Conservation (phyloP, 2,888 invertebrate species). For the Latheticus oryzae region DNA sequence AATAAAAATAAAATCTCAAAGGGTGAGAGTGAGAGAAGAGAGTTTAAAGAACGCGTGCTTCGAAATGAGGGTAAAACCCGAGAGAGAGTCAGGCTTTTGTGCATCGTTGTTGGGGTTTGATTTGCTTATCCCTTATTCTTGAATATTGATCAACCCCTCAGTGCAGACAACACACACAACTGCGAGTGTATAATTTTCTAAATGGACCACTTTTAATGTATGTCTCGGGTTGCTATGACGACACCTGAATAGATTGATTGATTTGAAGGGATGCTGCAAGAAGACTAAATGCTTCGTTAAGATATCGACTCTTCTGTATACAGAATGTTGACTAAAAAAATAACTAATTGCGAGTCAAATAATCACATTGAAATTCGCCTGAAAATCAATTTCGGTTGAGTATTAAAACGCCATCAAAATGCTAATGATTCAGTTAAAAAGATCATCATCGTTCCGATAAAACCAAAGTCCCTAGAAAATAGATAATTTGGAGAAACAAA, state of each 20-base stretch:
- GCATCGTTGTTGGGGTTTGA: conserved; percentile 45
- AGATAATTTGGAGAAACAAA: conserved; percentile 25
- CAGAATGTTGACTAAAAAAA: too few species aligned
- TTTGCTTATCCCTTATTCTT: conserved; percentile 53
- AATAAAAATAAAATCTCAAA: conserved; percentile 7
- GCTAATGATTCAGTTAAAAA: conserved; percentile 53
- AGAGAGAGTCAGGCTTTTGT: conserved; percentile 27
- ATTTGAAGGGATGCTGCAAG: conserved; percentile 49
- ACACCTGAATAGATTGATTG: conserved; percentile 55
- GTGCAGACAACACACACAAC: conserved; percentile 44
- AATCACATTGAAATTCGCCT: too few species aligned
- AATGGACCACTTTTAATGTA: conserved; percentile 56
- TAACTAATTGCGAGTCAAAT: too few species aligned
- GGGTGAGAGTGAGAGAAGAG: conserved; percentile 14
- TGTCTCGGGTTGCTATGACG: conserved; percentile 52
- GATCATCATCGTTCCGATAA: conserved; percentile 48
- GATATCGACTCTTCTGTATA: conserved; percentile 12
- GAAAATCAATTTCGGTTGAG: conserved; percentile 50
- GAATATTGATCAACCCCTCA: conserved; percentile 49
- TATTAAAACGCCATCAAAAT: conserved; percentile 56
- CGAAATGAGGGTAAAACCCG: conserved; percentile 29
- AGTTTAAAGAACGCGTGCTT: conserved; percentile 26
- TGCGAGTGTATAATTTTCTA: conserved; percentile 53
- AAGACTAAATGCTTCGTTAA: conserved; percentile 37
- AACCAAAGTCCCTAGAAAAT: conserved; percentile 41